phyloP scores from a whole-genome alignment of 1,140 invertebrate species.

The Halictus rubicundus region DNA sequence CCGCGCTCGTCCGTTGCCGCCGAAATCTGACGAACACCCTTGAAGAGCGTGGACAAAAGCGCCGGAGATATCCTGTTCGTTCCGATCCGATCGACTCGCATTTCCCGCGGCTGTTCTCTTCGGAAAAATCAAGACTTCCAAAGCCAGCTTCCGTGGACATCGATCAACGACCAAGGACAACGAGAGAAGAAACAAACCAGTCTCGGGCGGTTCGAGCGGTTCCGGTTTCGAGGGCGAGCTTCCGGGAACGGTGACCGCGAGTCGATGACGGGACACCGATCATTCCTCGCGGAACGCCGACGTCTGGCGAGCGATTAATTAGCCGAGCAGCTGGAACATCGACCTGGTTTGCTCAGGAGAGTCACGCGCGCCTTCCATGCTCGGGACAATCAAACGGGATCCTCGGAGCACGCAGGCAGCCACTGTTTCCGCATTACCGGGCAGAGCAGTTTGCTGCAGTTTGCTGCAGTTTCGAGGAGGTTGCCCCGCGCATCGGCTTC shows the following conservation, averaged over 20 bases:
- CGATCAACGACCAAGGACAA: too few relatives aligned
- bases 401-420: not conserved
- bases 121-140: too few relatives aligned
- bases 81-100: too few relatives aligned
- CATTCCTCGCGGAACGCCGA: not conserved
- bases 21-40: too few relatives aligned
- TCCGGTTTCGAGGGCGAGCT: too few relatives aligned
- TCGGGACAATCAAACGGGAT: slow-evolving; percentile 14
- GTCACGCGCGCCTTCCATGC: slow-evolving; percentile 25
- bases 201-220: too few relatives aligned
- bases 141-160: too few relatives aligned
- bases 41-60: too few relatives aligned
- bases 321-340: not conserved
- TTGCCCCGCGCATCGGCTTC: slow-evolving; percentile 33
- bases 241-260: not conserved
- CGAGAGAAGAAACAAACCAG: too few relatives aligned
- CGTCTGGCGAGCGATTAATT: not conserved
- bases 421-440: slow-evolving; percentile 29
- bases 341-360: slow-evolving; percentile 5
- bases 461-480: not conserved
- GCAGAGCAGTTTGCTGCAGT: not conserved
- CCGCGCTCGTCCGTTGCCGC: too few relatives aligned
- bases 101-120: too few relatives aligned
- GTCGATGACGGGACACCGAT: not conserved
- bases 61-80: too few relatives aligned